Evolutionary conservation across 2,888 invertebrate species (phyloP).

Genomic region (Prosapia bicincta): DNA sequence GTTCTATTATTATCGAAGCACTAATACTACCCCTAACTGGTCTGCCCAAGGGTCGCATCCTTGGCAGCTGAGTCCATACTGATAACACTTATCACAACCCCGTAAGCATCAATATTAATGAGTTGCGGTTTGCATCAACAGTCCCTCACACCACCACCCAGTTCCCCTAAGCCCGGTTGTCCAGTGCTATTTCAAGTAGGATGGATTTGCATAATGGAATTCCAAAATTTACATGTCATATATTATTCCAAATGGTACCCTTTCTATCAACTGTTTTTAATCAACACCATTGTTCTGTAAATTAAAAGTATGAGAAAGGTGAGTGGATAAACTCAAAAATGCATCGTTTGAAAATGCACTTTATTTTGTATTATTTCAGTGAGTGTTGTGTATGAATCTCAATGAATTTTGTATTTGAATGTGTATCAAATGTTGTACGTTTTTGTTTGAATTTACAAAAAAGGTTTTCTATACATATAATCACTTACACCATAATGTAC

Average conservation of each 20-base stretch:
- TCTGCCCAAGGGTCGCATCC: neutral
- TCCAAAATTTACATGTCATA: neutral
- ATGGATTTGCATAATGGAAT: neutral
- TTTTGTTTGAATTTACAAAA: too few species aligned
- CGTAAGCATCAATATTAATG: neutral
- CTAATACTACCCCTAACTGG: neutral
- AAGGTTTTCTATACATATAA: too few species aligned
- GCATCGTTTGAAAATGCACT: too few species aligned
- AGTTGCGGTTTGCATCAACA: neutral
- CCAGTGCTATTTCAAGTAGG: neutral
- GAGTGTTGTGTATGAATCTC: too few species aligned
- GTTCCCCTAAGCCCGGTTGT: neutral
- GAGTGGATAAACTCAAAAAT: too few species aligned
- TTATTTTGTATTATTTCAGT: too few species aligned
- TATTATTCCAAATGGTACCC: neutral
- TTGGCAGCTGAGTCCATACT: conserved; percentile 2
- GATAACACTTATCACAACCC: conserved; percentile 2
- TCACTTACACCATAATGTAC: too few species aligned
- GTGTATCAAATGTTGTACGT: too few species aligned
- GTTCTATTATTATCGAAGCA: neutral
- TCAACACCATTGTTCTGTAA: too few species aligned
- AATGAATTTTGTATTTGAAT: too few species aligned
- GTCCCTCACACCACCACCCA: neutral
- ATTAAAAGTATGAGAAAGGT: too few species aligned
- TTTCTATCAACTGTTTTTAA: too few species aligned